Evolutionary conservation across 2,888 invertebrate species (phyloP).

Genomic region (Polydrusus tereticollis): DNA sequence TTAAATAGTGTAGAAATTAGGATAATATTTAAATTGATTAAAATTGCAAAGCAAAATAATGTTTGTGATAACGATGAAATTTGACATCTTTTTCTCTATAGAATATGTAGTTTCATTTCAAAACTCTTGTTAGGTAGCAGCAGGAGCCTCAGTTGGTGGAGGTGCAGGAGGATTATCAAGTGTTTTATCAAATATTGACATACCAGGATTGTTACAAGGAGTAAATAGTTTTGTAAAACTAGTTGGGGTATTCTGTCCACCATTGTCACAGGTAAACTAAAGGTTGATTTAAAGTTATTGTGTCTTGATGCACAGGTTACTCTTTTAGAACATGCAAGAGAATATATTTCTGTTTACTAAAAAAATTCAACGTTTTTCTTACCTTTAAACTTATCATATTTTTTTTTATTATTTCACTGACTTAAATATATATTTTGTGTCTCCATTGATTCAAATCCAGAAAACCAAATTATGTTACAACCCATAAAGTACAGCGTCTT

Average conservation of each 20-base stretch:
- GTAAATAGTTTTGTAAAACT: slow-evolving; percentile 64
- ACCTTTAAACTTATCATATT: too few species aligned
- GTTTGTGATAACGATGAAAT: too few species aligned
- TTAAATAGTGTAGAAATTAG: too few species aligned
- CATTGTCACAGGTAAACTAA: slow-evolving; percentile 65
- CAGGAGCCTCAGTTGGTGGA: slow-evolving; percentile 50
- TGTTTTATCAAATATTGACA: slow-evolving; percentile 60
- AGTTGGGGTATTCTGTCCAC: slow-evolving; percentile 64
- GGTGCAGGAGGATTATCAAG: slow-evolving; percentile 57
- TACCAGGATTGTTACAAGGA: slow-evolving; percentile 61
- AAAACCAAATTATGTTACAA: not conserved
- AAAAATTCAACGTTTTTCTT: too few species aligned
- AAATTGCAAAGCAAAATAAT: too few species aligned
- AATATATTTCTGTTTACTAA: too few species aligned
- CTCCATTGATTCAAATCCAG: too few species aligned
- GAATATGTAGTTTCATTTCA: not conserved
- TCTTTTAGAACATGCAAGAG: not conserved
- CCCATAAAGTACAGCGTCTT: not conserved
- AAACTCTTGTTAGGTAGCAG: slow-evolving; percentile 42
- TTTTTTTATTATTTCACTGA: too few species aligned
- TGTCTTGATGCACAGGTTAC: not conserved
- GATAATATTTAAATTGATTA: too few species aligned
- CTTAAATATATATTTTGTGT: too few species aligned
- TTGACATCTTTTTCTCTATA: not conserved
- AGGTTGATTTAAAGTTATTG: not conserved